Percentiles rank a stretch among this genome's conserved stretches.
phyloP scores from a whole-genome alignment of 1,140 invertebrate genomes.

The Camponotus floridanus region DNA sequence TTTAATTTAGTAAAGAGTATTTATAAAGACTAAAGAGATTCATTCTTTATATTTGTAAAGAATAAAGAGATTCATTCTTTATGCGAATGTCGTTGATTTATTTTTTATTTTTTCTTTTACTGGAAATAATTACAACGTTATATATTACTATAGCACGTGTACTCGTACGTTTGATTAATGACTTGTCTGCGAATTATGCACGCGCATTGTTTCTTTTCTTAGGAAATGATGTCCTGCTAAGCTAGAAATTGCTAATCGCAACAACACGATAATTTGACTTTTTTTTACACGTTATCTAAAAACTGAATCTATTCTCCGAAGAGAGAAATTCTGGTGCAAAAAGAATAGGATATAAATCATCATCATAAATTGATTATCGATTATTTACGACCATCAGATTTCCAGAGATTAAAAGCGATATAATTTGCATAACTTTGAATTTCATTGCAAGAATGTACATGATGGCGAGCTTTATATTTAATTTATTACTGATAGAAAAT shows the following conservation, averaged over 20 bases:
- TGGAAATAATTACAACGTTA: constrained; percentile 29
- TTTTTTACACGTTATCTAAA: not conserved
- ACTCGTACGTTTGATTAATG: constrained; percentile 39
- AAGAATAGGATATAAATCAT: constrained; percentile 25
- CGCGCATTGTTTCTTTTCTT: not conserved
- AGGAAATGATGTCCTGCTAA: constrained; percentile 16
- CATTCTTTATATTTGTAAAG: not conserved
- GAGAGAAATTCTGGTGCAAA: not conserved
- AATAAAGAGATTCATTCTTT: constrained; percentile 10
- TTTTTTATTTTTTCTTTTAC: not conserved
- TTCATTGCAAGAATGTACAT: not conserved
- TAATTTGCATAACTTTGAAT: not conserved
- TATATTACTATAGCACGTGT: not conserved
- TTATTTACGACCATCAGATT: constrained; percentile 1
- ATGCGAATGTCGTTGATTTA: not conserved
- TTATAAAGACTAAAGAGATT: constrained; percentile 17
- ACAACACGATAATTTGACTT: not conserved
- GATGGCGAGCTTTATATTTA: not conserved
- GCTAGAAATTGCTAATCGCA: constrained; percentile 5
- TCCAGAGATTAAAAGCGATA: constrained; percentile 10
- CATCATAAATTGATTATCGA: not conserved
- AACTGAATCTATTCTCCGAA: not conserved
- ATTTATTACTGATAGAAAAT: not conserved
- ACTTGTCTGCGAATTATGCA: constrained; percentile 1
- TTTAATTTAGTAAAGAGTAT: too few species aligned